Evolutionary conservation across 2,888 invertebrate genomes (phyloP).

Genomic region (Eulithis prunata): DNA sequence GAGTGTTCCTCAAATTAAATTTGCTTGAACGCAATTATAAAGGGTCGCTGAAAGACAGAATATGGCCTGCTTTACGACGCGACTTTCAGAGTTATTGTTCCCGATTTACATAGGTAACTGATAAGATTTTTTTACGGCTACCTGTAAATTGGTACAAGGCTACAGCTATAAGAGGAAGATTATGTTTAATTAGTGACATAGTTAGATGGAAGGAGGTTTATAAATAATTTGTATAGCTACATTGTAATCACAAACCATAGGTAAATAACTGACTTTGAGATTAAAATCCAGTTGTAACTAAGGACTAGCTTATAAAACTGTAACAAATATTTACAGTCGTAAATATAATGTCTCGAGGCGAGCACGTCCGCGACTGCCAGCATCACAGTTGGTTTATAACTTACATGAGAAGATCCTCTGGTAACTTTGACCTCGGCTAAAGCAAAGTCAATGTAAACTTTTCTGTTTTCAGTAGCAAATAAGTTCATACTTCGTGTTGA

Average conservation of each 20-base stretch:
- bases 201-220: neutral
- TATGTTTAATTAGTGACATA: neutral
- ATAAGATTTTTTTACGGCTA: neutral
- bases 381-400: conserved; percentile 4
- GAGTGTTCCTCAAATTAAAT: conserved; percentile 29
- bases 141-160: neutral
- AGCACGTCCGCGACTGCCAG: conserved; percentile 3
- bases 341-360: conserved; percentile 12
- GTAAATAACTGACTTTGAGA: neutral
- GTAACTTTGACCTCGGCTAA: conserved; percentile 3
- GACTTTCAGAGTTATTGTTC: neutral
- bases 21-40: conserved; percentile 23
- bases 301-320: conserved; percentile 6
- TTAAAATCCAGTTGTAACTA: neutral
- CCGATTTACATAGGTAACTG: neutral
- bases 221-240: too few species aligned
- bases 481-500: too few species aligned
- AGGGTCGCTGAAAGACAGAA: conserved; percentile 8
- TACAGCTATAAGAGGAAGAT: neutral
- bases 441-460: neutral
- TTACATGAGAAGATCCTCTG: conserved; percentile 5
- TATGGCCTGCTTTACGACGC: conserved; percentile 8
- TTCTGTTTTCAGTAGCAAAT: too few species aligned
- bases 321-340: conserved; percentile 23
- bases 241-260: too few species aligned